Conservation (phyloP, 2,113 vertebrate species). For the Elgaria multicarinata region DNA sequence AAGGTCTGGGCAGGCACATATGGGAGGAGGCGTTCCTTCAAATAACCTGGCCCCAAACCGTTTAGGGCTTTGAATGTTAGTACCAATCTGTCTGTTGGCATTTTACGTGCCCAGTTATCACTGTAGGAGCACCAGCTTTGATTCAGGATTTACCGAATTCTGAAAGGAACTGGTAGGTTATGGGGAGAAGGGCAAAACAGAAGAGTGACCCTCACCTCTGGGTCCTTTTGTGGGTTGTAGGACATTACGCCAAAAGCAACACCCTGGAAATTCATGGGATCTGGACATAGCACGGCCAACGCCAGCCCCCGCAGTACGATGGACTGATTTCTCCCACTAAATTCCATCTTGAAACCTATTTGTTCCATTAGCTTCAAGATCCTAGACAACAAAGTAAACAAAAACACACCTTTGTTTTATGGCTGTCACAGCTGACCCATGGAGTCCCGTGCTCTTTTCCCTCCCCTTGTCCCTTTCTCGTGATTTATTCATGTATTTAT, state of each 20-base stretch:
- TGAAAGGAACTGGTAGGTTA: background rate
- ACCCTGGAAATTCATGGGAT: slow-evolving; percentile 77
- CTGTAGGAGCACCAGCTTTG: background rate
- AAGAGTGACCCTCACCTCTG: slow-evolving; percentile 77
- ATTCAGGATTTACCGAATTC: too few relatives aligned
- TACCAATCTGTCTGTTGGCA: background rate
- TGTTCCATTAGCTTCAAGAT: slow-evolving; percentile 81
- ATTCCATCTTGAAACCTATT: slow-evolving; percentile 82
- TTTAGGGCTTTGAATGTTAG: too few relatives aligned
- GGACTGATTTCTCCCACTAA: slow-evolving; percentile 67
- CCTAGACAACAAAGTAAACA: slow-evolving; percentile 67
- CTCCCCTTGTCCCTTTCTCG: background rate
- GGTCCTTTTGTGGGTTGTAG: slow-evolving; percentile 60
- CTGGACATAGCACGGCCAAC: slow-evolving; percentile 75
- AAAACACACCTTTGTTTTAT: background rate
- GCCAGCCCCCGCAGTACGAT: slow-evolving; percentile 75
- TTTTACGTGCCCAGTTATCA: background rate
- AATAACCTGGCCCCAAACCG: too few relatives aligned
- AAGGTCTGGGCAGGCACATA: too few relatives aligned
- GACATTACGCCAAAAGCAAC: slow-evolving; percentile 81
- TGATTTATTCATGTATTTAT: background rate
- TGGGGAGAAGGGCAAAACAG: too few relatives aligned
- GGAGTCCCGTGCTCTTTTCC: background rate
- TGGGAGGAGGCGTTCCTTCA: too few relatives aligned
- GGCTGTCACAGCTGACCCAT: background rate